A percentile compares a stretch with the other conserved stretches of the same genome.
Conservation (phyloP, 2,888 invertebrate species). For the Eilema griseolum region DNA sequence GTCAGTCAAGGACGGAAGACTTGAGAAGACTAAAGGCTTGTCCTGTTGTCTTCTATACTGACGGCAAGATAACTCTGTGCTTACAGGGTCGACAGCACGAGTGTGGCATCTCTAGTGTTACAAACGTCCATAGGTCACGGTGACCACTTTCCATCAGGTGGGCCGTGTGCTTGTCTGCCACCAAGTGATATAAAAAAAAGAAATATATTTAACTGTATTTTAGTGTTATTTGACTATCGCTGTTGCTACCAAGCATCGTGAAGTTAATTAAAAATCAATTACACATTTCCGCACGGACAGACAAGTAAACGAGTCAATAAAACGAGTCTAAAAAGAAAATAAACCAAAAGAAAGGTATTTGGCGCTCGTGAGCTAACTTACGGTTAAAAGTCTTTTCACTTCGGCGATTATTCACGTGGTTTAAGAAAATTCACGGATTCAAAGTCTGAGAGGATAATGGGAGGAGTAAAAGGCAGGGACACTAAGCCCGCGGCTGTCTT, state of each 20-base stretch:
- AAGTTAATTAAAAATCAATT: neutral
- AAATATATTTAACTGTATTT: too few species aligned
- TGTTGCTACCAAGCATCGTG: neutral
- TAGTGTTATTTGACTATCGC: too few species aligned
- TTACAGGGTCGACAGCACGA: too few species aligned
- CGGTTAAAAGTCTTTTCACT: constrained; percentile 1
- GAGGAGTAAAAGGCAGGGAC: neutral
- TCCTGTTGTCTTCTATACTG: too few species aligned
- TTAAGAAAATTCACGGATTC: neutral
- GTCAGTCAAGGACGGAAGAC: too few species aligned
- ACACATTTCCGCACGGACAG: neutral
- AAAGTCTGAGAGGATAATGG: neutral
- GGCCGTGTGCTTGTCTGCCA: too few species aligned
- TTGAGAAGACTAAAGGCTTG: too few species aligned
- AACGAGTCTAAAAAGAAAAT: neutral
- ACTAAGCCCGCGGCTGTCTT: neutral
- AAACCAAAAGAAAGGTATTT: neutral
- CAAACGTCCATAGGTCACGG: too few species aligned
- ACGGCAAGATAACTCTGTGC: too few species aligned
- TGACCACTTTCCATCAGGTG: too few species aligned
- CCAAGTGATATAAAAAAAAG: too few species aligned
- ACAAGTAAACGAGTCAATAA: constrained; percentile 1
- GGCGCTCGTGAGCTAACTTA: neutral
- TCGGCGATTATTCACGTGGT: constrained; percentile 1
- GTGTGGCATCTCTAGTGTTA: too few species aligned